phyloP scores from a whole-genome alignment of 2,113 vertebrate genomes.

The Isurus oxyrinchus region DNA sequence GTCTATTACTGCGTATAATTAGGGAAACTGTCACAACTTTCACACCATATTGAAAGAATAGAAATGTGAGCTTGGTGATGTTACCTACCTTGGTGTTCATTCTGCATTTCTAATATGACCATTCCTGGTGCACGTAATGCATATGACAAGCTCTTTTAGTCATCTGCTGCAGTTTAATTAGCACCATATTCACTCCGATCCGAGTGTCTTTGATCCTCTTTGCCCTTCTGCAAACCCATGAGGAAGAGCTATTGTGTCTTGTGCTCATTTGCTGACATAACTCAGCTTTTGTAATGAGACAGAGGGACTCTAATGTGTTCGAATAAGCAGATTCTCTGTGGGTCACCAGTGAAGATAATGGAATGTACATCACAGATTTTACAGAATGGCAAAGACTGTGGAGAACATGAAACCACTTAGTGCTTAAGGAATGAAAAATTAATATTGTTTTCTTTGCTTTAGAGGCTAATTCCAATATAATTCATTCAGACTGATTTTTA shows the following conservation, averaged over 20 bases:
- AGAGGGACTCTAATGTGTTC: slow-evolving; percentile 46
- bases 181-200: slow-evolving; percentile 62
- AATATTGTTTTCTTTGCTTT: slow-evolving; percentile 2
- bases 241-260: slow-evolving; percentile 55
- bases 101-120: slow-evolving; percentile 65
- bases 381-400: neutral
- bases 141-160: slow-evolving; percentile 58
- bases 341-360: slow-evolving; percentile 24
- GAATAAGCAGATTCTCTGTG: slow-evolving; percentile 46
- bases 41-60: slow-evolving; percentile 54
- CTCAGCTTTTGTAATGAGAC: slow-evolving; percentile 58
- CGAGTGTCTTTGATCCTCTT: slow-evolving; percentile 50
- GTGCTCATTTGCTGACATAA: slow-evolving; percentile 66
- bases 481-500: neutral
- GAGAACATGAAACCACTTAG: neutral
- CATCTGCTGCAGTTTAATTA: slow-evolving; percentile 69
- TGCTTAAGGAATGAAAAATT: neutral
- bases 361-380: slow-evolving; percentile 18
- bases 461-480: neutral
- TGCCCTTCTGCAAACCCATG: slow-evolving; percentile 60
- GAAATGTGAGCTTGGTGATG: slow-evolving; percentile 52
- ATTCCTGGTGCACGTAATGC: slow-evolving; percentile 53
- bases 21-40: slow-evolving; percentile 67
- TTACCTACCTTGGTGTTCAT: slow-evolving; percentile 58
- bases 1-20: slow-evolving; percentile 71